Conservation (phyloP, 2,888 invertebrate genomes). For the Busseola fusca region DNA sequence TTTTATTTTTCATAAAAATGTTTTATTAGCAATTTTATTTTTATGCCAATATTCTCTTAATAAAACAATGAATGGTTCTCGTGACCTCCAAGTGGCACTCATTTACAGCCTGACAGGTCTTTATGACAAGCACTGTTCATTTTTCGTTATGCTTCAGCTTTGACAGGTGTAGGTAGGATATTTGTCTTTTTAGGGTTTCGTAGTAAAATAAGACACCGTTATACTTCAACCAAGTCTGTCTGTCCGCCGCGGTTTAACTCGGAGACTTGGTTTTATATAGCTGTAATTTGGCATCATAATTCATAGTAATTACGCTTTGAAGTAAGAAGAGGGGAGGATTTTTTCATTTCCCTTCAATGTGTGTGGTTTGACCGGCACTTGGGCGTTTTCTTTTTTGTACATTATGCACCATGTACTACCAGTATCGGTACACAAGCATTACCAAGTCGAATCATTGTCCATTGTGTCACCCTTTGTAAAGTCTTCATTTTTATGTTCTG, state of each 20-base stretch:
- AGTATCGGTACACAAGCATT: too few species aligned
- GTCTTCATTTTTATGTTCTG: too few species aligned
- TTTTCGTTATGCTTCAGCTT: constrained; percentile 25
- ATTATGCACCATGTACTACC: too few species aligned
- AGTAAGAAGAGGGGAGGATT: not conserved
- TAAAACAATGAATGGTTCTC: constrained; percentile 34
- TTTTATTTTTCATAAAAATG: constrained; percentile 50
- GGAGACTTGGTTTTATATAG: not conserved
- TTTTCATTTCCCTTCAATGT: not conserved
- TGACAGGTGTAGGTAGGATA: not conserved
- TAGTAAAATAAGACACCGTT: not conserved
- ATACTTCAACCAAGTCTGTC: not conserved
- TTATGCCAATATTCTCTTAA: constrained; percentile 36
- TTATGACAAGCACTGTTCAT: constrained; percentile 23
- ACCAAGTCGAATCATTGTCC: too few species aligned
- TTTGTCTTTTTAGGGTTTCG: constrained; percentile 3
- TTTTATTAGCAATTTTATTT: constrained; percentile 41
- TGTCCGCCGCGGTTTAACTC: not conserved
- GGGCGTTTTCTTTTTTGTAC: not conserved
- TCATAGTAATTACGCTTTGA: not conserved
- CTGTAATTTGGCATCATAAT: not conserved
- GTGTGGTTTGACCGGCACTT: too few species aligned
- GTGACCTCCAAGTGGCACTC: constrained; percentile 30
- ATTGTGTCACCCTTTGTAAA: too few species aligned
- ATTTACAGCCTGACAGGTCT: constrained; percentile 28